Conservation (phyloP, 2,888 invertebrate genomes). For the Aphrophora alni region DNA sequence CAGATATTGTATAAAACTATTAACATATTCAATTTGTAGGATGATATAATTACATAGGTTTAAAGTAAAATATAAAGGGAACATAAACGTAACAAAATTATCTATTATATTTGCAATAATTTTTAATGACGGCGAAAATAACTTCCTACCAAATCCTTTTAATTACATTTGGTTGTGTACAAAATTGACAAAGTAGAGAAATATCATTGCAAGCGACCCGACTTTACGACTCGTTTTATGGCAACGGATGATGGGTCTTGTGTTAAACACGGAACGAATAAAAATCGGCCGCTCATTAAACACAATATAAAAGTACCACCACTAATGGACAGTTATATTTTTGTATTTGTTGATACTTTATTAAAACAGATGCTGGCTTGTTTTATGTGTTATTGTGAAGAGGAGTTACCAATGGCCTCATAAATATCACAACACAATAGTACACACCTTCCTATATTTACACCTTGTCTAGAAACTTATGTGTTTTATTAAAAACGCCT, state of each 20-base stretch:
- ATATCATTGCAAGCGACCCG: background rate
- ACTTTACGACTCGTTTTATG: background rate
- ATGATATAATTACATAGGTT: too few species aligned
- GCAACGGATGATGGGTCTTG: background rate
- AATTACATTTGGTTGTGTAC: background rate
- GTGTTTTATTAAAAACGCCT: background rate
- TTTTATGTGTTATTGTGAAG: background rate
- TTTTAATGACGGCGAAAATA: background rate
- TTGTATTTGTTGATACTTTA: background rate
- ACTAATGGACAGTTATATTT: background rate
- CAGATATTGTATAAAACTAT: too few species aligned
- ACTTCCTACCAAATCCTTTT: background rate
- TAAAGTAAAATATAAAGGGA: too few species aligned
- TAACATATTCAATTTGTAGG: too few species aligned
- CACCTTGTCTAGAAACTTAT: background rate
- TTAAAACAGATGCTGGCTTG: background rate
- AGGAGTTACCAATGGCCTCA: background rate
- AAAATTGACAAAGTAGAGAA: background rate
- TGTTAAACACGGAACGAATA: background rate
- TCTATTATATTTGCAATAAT: too few species aligned
- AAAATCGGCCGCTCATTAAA: slow-evolving; percentile 1
- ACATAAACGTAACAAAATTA: too few species aligned
- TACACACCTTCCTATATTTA: background rate
- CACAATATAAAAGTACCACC: background rate
- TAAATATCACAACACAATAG: background rate